Evolutionary conservation across 2,113 vertebrate species (phyloP).

Genomic region (Cacatua alba): DNA sequence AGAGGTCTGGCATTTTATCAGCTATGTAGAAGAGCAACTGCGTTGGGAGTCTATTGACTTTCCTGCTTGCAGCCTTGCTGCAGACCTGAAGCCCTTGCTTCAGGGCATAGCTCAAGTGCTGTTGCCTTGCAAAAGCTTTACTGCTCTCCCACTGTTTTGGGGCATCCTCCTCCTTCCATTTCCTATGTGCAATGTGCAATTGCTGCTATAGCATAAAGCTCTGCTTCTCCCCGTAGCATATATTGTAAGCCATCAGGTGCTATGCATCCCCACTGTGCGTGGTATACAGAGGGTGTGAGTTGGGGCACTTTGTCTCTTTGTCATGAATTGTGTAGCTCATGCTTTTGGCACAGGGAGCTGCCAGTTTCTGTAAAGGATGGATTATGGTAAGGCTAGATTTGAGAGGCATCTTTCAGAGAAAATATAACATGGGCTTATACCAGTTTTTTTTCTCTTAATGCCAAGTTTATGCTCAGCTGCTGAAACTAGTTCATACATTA

Average conservation of each 20-base stretch:
- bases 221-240: not conserved
- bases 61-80: not conserved
- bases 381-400: not conserved
- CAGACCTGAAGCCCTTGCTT: not conserved
- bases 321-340: not conserved
- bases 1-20: not conserved
- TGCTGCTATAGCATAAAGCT: not conserved
- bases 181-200: not conserved
- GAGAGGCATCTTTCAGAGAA: not conserved
- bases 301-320: not conserved
- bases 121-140: not conserved
- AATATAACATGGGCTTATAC: not conserved
- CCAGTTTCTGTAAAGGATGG: not conserved
- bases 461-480: not conserved
- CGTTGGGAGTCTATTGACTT: not conserved
- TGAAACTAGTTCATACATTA: fast-evolving
- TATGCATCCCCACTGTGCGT: fast-evolving
- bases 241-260: not conserved
- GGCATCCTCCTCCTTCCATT: not conserved
- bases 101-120: not conserved
- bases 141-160: not conserved
- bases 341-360: not conserved
- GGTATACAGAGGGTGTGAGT: not conserved
- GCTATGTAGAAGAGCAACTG: not conserved
- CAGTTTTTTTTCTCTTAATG: not conserved